Evolutionary conservation across 1,140 invertebrate species (phyloP).

Genomic region (Vollenhovia emeryi): DNA sequence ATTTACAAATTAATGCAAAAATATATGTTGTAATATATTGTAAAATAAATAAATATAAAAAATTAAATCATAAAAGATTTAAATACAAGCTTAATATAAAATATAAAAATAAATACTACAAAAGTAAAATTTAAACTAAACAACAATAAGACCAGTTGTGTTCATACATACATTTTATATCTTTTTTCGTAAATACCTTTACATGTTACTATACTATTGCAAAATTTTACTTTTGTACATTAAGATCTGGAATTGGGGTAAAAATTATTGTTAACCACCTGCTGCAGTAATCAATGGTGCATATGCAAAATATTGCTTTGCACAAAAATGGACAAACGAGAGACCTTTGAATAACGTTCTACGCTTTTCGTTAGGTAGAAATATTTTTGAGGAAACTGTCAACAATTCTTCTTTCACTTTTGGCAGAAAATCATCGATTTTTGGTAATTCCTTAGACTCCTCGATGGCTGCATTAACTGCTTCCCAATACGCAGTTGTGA

Average conservation of each 20-base stretch:
- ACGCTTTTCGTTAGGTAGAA: constrained; percentile 39
- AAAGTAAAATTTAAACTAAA: not conserved
- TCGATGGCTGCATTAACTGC: constrained; percentile 83
- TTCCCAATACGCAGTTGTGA: constrained; percentile 88
- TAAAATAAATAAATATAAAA: not conserved
- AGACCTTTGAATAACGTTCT: constrained; percentile 29
- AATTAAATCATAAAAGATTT: not conserved
- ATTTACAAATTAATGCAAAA: not conserved
- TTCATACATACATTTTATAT: not conserved
- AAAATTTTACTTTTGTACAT: not conserved
- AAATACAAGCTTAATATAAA: not conserved
- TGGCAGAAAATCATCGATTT: constrained; percentile 46
- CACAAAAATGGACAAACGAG: constrained; percentile 38
- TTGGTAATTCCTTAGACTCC: constrained; percentile 24
- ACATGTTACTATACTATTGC: not conserved
- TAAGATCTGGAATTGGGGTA: not conserved
- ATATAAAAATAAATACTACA: not conserved
- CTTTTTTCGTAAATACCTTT: not conserved
- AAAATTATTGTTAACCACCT: constrained; percentile 28
- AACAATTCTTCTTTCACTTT: constrained; percentile 37
- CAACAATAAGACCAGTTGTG: not conserved
- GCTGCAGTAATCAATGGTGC: constrained; percentile 18
- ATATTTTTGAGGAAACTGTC: not conserved
- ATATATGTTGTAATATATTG: not conserved
- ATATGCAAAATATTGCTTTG: constrained; percentile 27